A percentile compares a stretch with the other conserved stretches of the same genome.
Conservation (phyloP, 35 echinoderm and acorn worm genomes). For the Chiridota heheva region DNA sequence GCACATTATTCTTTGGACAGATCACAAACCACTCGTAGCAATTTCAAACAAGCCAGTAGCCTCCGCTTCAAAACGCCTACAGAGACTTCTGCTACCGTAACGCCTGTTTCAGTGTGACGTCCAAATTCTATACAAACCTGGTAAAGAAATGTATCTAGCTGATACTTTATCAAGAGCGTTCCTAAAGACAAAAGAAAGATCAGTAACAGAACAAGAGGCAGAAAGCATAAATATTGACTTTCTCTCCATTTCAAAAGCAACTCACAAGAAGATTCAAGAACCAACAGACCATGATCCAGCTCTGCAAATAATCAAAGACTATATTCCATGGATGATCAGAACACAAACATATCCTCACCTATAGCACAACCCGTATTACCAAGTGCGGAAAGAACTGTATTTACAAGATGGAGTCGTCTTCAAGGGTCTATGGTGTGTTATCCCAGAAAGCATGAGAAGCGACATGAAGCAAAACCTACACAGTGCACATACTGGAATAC, state of each 20-base stretch:
- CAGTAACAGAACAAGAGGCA: background rate
- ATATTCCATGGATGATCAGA: constrained; percentile 54
- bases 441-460: background rate
- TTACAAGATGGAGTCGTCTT: constrained; percentile 47
- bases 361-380: constrained; percentile 37
- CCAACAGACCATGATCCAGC: background rate
- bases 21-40: constrained; percentile 59
- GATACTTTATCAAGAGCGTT: constrained; percentile 27
- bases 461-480: constrained; percentile 38
- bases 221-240: constrained; percentile 21
- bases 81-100: constrained; percentile 51
- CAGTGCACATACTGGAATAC: constrained; percentile 45
- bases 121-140: background rate
- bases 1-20: constrained; percentile 55
- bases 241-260: constrained; percentile 8
- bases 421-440: constrained; percentile 32
- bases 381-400: constrained; percentile 37
- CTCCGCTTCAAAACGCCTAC: constrained; percentile 44
- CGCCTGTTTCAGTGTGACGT: constrained; percentile 47
- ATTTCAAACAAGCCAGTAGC: constrained; percentile 40
- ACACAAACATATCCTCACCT: background rate
- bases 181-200: background rate
- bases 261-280: background rate
- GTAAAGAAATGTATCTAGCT: constrained; percentile 18
- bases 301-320: background rate